Base-by-base conservation (phyloP, 2,888 invertebrate species). In the Trachelus tabidus region DNA sequence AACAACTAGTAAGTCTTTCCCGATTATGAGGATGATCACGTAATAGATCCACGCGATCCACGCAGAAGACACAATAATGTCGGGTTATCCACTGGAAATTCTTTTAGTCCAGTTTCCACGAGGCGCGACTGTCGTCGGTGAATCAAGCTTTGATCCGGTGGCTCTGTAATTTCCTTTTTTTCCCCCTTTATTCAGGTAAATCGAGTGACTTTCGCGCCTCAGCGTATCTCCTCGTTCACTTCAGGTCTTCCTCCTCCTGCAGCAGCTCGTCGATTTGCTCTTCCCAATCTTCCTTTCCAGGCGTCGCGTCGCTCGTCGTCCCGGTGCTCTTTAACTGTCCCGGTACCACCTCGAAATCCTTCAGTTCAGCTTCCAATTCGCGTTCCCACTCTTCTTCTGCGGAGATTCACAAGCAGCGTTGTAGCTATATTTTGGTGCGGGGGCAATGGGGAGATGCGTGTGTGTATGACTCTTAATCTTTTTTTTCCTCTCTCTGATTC, bases 301-400 rank as follows among this genome's bases (percentile, higher is more conserved):
- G 75, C 23, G 76, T 68, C 34, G 71, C 77, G n/a, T 69, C 77
- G 73, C 15, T 80, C 69, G 71, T 69, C 56, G 76, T 76, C 34
- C 78, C 68, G 68, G 79, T 37, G 80, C 75, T 81, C 79, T 84
- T 81, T 79, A 81, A 86, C 76, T 88, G 87, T 77, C 94, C 94
- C 80, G 93, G 93, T 73, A 98, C 97, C 85, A 98, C 96, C 92
- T 98, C 98, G 92, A 97, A 98, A 91, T 98, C 98, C 92, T 97
- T 97, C 86, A 98, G 94, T 92, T 98, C 98, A 75, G 97, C 97
- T 91, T 98, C 98, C 90, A 98, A 93, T 92, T 98, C 98, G 91
- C 96, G 97, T 93, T 98, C 98, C 98, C 98, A 98, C 93, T 98
- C 97, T 92, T 97, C 97, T 95, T 96, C 93, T 94, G 92, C 89